Evolutionary conservation across 2,797 vertebrate species (phyloP), one percentile per base, ranked within the genome.

Genomic region (Siniperca undulata): DNA sequence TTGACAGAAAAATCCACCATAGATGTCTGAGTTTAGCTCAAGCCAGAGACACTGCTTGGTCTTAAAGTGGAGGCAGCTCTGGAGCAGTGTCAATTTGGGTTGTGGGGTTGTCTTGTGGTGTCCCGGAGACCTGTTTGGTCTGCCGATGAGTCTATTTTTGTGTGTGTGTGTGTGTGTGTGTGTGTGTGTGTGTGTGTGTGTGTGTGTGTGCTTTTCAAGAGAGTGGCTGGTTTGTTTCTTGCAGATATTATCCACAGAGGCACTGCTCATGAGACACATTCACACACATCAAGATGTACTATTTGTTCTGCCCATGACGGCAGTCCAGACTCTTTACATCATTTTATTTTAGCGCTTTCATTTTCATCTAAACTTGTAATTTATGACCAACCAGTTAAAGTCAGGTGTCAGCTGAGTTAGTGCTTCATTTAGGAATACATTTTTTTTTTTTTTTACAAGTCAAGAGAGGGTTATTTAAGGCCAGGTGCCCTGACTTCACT

Each of bases 51-150:
- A 0, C 67, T 36, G 75, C 67, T 82, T 11, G 19, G 67, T 77
- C 74, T 85, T 82, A 66, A 80, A 81, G 77, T 58, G 69, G 55
- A 77, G 50, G 75, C 81, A 59, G 88, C 70, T 77, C 61, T 77
- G 83, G 79, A 83, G 69, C 76, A 7, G 61, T 69, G 83, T 88
- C 77, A 55, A 16, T 84, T 79, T 73, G 83, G 84, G 84, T 80
- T 90, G 86, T 83, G 90, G 86, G 88, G 66, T 89, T 87, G 93
- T 93, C 91, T 91, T 24, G 89, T 86, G 92, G 93, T 92, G 48
- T 85, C 74, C 83, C 4, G 17, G 61, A 86, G 89, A 86, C 85
- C 80, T 84, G 53, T 66, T 85, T 88, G 92, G 89, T 91, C 86
- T 91, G 73, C 81, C 19, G 8, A 30, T 17, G 74, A 55, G 27